Evolutionary conservation across 2,888 invertebrate genomes (phyloP).

Genomic region (Scaptodrosophila latifasciaeformis): DNA sequence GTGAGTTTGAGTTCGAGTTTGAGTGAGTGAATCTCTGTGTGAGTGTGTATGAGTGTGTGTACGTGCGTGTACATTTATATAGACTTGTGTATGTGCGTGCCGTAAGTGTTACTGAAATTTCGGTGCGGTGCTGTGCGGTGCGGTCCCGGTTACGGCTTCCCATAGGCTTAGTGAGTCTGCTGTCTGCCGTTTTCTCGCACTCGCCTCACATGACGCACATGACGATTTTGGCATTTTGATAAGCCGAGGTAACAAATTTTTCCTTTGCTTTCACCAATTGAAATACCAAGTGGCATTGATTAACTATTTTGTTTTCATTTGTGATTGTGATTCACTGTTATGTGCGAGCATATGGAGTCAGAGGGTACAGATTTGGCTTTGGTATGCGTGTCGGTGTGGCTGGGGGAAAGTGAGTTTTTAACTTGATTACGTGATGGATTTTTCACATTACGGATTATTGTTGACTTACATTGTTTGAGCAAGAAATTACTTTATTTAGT

Average conservation of each 20-base stretch:
- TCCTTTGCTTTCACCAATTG: slow-evolving; percentile 15
- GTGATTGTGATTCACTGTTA: neutral
- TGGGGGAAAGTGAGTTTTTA: slow-evolving; percentile 5
- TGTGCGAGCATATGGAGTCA: no score
- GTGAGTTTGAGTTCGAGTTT: no score
- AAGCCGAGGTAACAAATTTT: slow-evolving; percentile 61
- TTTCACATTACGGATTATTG: slow-evolving; percentile 43
- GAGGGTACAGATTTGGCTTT: no score
- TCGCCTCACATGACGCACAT: slow-evolving; percentile 35
- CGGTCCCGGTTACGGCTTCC: no score
- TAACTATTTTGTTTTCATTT: slow-evolving; percentile 48
- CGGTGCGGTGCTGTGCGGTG: no score
- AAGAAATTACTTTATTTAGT: neutral
- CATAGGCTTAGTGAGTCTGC: slow-evolving; percentile 29
- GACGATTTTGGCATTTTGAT: slow-evolving; percentile 60
- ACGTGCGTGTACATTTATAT: neutral
- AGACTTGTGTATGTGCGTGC: neutral
- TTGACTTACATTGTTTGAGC: slow-evolving; percentile 43
- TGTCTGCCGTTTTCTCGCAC: neutral
- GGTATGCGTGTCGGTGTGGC: neutral
- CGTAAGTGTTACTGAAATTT: slow-evolving; percentile 6
- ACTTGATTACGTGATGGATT: slow-evolving; percentile 64
- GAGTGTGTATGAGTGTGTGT: slow-evolving; percentile 8
- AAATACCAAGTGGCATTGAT: slow-evolving; percentile 47
- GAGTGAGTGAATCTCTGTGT: slow-evolving; percentile 23